Base-by-base conservation (phyloP, 2,113 vertebrate species). In the Athene cunicularia region DNA sequence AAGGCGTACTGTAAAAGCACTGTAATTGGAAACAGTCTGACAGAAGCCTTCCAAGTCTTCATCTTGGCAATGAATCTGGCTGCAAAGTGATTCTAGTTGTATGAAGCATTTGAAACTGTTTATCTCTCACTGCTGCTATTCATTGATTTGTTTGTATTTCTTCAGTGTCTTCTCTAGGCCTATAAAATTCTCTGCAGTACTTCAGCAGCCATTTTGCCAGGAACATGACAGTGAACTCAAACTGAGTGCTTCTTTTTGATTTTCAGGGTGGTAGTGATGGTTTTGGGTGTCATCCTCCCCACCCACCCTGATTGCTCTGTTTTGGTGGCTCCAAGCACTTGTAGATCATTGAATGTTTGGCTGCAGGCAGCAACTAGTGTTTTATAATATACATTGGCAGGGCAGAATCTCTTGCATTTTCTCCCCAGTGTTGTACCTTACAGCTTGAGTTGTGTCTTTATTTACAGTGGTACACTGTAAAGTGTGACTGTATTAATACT, bases 101-200 rank as follows among this genome's bases (percentile, higher is more conserved):
- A 79, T 20, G n/a, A 88, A 95, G 93, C 90, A 80, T 97, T 97
- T 97, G 96, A 96, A 97, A 97, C 86, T 98, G 97, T 98, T 98
- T 98, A 95, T 98, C 96, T 97, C 96, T 96, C 72, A 14, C 73
- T 90, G 92, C 88, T 97, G 90, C 94, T 94, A 95, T 80, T 83
- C 96, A 83, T 52, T 96, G 97, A 96, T 97, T 97, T 98, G 97
- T 98, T 97, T 98, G 95, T 97, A 55, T 97, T 97, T 97, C 86
- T 64, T 91, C 94, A 71, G 83, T 82, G 90, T 89, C 96, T 98
- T 96, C 86, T 73, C 82, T 83, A 95, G 55, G 60, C 91, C 91
- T 95, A 52, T 98, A 98, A 98, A 98, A 97, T 91, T 86, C 93
- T 92, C 24, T 47, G 60, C 84, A 86, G 30, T 86, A 37, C 71